Evolutionary conservation across 2,113 vertebrate species (phyloP).

Genomic region (Elephantulus edwardii): DNA sequence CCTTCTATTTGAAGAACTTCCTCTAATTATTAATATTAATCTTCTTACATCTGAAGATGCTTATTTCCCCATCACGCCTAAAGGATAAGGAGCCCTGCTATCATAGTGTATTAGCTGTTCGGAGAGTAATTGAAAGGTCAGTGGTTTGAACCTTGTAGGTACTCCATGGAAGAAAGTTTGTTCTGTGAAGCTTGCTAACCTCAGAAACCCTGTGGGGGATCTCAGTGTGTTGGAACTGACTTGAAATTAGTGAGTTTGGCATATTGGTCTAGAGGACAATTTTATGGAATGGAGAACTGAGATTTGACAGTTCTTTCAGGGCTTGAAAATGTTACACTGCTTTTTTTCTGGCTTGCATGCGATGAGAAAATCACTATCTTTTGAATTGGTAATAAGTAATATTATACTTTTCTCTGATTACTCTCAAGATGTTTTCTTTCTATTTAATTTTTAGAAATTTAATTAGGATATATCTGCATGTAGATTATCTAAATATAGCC

Average conservation of each 20-base stretch:
- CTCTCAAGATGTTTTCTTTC: background rate
- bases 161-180: too few relatives aligned
- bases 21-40: background rate
- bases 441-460: conserved; percentile 29
- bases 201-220: too few relatives aligned
- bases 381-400: background rate
- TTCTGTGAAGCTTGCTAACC: too few relatives aligned
- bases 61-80: too few relatives aligned
- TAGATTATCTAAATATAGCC: background rate
- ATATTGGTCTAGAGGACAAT: background rate
- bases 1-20: conserved; percentile 1
- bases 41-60: too few relatives aligned
- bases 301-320: background rate
- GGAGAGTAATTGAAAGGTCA: too few relatives aligned
- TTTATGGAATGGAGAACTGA: conserved; percentile 6
- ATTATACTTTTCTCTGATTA: background rate
- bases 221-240: too few relatives aligned
- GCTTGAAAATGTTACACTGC: background rate
- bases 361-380: background rate
- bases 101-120: too few relatives aligned
- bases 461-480: background rate
- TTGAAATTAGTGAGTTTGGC: too few relatives aligned
- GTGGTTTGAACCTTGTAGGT: too few relatives aligned
- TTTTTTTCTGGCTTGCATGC: conserved; percentile 1
- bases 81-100: too few relatives aligned